phyloP scores from a whole-genome alignment of 2,113 vertebrate species.

The Ovis canadensis region DNA sequence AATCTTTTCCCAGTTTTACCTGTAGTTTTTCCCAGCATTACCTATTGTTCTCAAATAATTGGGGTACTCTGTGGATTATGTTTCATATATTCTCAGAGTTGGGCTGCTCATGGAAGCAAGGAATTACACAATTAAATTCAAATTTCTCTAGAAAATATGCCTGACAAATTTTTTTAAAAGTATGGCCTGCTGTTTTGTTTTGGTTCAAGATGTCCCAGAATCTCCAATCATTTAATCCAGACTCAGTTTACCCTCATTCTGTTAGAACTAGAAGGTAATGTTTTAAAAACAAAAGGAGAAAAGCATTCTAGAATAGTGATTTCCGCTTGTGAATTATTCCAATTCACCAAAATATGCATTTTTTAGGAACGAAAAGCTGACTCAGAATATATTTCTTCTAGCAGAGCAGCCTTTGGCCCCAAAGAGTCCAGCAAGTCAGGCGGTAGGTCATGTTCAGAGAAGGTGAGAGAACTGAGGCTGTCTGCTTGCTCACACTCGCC shows the following conservation, averaged over 20 bases:
- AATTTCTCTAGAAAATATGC: not conserved
- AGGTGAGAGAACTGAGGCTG: constrained; percentile 73
- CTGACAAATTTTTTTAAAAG: not conserved
- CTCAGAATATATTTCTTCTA: constrained; percentile 68
- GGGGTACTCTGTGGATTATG: not conserved
- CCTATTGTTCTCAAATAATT: not conserved
- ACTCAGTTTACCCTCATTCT: not conserved
- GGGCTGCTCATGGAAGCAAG: not conserved
- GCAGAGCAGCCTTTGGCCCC: constrained; percentile 73
- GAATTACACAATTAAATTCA: not conserved
- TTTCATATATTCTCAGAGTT: not conserved
- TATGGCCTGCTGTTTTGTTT: not conserved
- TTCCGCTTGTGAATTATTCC: not conserved
- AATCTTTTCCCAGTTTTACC: too few species aligned
- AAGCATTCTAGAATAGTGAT: not conserved
- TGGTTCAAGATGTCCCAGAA: not conserved
- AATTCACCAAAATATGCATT: rapidly evolving
- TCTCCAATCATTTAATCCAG: not conserved
- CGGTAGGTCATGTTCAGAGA: constrained; percentile 40
- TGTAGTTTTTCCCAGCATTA: not conserved
- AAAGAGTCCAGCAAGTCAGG: constrained; percentile 74
- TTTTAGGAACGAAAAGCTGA: not conserved
- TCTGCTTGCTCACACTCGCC: constrained; percentile 60
- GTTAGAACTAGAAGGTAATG: not conserved
- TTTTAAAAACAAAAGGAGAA: too few species aligned